A percentile compares a stretch with the other conserved stretches of the same genome.
Conservation (phyloP, 2,888 invertebrate species). For the Lepetodrilus schrolli region DNA sequence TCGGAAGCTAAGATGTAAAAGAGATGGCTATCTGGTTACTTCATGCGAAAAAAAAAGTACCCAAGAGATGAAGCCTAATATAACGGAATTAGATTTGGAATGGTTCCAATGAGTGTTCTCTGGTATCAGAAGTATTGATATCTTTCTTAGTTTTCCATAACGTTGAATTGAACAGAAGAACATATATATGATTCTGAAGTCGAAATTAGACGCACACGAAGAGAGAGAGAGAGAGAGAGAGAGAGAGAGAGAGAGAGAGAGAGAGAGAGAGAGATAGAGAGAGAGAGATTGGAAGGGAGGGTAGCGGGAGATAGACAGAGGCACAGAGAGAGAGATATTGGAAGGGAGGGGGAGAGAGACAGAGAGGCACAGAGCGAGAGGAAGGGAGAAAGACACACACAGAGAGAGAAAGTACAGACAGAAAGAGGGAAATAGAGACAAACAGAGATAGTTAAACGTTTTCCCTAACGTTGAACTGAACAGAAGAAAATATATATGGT, state of each 20-base stretch:
- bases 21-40: no score
- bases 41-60: no score
- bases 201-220: background rate
- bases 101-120: background rate
- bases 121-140: background rate
- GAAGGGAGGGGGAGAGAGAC: background rate
- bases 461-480: no score
- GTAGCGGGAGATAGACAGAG: background rate
- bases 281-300: no score
- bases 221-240: no score
- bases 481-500: no score
- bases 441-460: no score
- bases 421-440: background rate
- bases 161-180: background rate
- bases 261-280: no score
- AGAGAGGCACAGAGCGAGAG: conserved; percentile 8
- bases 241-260: no score
- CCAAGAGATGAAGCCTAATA: no score
- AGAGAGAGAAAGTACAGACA: background rate
- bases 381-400: conserved; percentile 1
- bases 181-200: background rate
- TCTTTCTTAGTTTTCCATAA: background rate
- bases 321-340: background rate
- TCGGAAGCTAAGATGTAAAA: no score
- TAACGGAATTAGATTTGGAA: no score